Evolutionary conservation across 92 coral and sea anemone species (phyloP), one percentile per base, ranked within the genome.

Genomic region (Chrysogorgia sp.): DNA sequence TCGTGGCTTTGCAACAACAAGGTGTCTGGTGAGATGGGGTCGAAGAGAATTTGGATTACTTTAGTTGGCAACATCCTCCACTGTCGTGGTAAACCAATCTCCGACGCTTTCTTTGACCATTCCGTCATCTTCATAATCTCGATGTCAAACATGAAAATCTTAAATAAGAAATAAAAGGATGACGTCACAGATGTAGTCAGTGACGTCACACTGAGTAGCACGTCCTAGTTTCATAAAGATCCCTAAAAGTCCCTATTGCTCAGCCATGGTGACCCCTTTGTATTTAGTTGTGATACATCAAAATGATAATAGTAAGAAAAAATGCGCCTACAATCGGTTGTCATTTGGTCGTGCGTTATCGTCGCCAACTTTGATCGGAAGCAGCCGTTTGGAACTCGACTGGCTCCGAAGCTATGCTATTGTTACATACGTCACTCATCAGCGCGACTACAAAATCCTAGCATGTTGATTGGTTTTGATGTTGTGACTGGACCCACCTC

Each of bases 101-200:
- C 76, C 8, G 72, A 56, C 2, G 87, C 97, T 71, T 85, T 49
- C 86, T 85, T 94, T 23, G 92, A 87, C 98, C 98, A 94, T 9
- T 87, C 86, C 14, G 97, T 91, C 52, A 91, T 67, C 80, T 75
- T 85, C 70, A 76, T 84, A 49, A 63, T 55, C 20, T 84, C 72
- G 12, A 92, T 88, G 52, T 85, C 67, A 76, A 86, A 94, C 52
- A 94, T 75, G 56, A 65, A 87, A 31, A 94, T 82, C 98, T 94
- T 63, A 20, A 43, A 40, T 37, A 40, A 20, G 21, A 9, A 28
- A 69, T 14, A 59, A 12, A 47, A 47, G 10, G 2, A 37, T 37
- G 12, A 37, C 12, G 43, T 12, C 5, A 4, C 12, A 37, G 43
- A 37, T 37, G 43, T 37, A 4, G 12, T 37, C 5, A 37, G 6